phyloP scores from a whole-genome alignment of 2,113 vertebrate genomes.

The Centropristis striata region DNA sequence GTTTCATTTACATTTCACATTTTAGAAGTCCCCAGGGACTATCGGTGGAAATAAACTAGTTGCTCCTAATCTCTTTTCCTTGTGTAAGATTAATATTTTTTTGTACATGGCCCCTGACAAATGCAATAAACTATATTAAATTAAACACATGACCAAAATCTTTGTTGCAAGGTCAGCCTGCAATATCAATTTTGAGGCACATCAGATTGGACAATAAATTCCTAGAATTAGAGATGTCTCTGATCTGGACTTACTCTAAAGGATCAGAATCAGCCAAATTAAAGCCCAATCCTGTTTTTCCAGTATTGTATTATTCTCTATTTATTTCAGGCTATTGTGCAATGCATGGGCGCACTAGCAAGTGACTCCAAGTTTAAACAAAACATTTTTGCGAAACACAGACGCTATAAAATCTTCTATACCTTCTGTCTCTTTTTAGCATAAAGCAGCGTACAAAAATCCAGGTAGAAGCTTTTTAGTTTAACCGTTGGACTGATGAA shows the following conservation, averaged over 20 bases:
- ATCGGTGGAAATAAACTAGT: not conserved
- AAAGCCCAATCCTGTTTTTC: not conserved
- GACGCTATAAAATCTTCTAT: not conserved
- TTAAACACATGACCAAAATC: not conserved
- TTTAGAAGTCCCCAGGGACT: not conserved
- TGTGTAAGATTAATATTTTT: not conserved
- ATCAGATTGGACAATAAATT: not conserved
- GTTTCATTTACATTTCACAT: constrained; percentile 2
- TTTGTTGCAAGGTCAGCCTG: not conserved
- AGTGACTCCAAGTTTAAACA: not conserved
- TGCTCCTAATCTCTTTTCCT: not conserved
- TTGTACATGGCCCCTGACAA: not conserved
- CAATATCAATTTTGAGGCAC: not conserved
- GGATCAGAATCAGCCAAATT: not conserved
- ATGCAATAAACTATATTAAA: too few species aligned
- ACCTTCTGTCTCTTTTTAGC: not conserved
- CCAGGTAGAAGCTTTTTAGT: not conserved
- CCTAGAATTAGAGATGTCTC: not conserved
- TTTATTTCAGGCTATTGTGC: not conserved
- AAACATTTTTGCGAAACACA: not conserved
- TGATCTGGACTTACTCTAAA: not conserved
- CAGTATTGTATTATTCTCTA: not conserved
- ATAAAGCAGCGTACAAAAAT: not conserved
- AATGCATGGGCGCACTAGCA: not conserved
- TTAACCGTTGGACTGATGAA: too few species aligned